A percentile compares a stretch with the other conserved stretches of the same genome.
Conservation (phyloP, 1,140 invertebrate species). For the Drosophila athabasca region DNA sequence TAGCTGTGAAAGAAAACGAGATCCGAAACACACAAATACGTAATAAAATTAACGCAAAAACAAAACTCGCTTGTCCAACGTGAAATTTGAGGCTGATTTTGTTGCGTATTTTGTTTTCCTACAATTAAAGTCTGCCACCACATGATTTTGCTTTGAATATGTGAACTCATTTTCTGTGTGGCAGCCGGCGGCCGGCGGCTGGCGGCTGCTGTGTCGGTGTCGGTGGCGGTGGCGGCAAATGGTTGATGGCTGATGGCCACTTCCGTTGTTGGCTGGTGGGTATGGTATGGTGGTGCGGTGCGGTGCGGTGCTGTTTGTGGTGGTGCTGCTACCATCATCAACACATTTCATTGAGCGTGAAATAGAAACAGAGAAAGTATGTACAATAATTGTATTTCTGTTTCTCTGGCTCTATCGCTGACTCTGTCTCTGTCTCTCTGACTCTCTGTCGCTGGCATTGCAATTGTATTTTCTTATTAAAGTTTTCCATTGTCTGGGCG, state of each 20-base stretch:
- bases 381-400: conserved; percentile 71
- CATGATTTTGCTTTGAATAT: conserved; percentile 54
- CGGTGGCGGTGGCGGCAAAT: background rate
- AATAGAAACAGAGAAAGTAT: conserved; percentile 83
- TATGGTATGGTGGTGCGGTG: no score
- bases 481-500: conserved; percentile 71
- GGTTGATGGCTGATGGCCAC: conserved; percentile 61
- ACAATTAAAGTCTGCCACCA: conserved; percentile 41
- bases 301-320: conserved; percentile 11
- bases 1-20: conserved; percentile 55
- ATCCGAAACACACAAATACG: conserved; percentile 49
- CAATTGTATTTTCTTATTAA: conserved; percentile 61
- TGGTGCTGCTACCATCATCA: conserved; percentile 66
- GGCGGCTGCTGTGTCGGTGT: conserved; percentile 53
- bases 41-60: conserved; percentile 68
- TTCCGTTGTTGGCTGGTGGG: conserved; percentile 57
- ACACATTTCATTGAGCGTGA: conserved; percentile 83
- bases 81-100: conserved; percentile 55
- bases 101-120: conserved; percentile 32
- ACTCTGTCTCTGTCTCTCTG: conserved; percentile 4
- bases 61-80: conserved; percentile 60
- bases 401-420: conserved; percentile 31
- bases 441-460: conserved; percentile 48
- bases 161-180: conserved; percentile 52
- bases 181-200: background rate